Conservation (phyloP, 92 coral and sea anemone species). For the Porites divaricata region DNA sequence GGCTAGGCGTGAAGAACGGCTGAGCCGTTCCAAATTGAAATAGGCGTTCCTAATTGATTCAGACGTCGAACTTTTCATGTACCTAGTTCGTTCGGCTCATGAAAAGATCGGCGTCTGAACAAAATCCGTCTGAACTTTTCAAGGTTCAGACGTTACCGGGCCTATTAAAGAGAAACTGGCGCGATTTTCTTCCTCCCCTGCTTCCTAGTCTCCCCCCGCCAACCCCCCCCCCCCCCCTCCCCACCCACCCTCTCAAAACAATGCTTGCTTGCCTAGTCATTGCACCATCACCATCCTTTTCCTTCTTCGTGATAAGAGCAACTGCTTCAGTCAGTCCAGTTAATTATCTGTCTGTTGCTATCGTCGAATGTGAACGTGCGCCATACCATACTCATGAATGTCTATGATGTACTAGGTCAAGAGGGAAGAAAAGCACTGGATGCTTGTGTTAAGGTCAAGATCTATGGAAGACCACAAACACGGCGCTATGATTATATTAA, state of each 20-base stretch:
- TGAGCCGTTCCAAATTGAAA: too few relatives aligned
- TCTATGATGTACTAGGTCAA: conserved; percentile 9
- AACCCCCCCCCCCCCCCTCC: too few relatives aligned
- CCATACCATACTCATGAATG: neutral
- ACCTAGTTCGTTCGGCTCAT: too few relatives aligned
- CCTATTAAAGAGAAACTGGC: too few relatives aligned
- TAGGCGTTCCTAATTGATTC: too few relatives aligned
- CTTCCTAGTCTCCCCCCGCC: neutral
- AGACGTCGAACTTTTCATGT: too few relatives aligned
- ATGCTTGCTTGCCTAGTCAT: neutral
- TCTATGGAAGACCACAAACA: neutral
- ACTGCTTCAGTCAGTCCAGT: neutral
- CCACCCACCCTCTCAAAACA: neutral
- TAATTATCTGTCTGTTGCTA: neutral
- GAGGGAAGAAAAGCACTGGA: conserved; percentile 14
- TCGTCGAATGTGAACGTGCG: neutral
- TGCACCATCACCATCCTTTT: neutral
- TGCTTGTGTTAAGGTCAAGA: conserved; percentile 31
- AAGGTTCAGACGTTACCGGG: too few relatives aligned
- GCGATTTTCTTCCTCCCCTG: too few relatives aligned
- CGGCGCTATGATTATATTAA: neutral
- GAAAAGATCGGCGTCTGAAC: too few relatives aligned
- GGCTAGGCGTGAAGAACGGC: too few relatives aligned
- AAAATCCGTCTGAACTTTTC: too few relatives aligned
- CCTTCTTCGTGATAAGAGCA: neutral